Evolutionary conservation across 2,113 vertebrate species (phyloP), one percentile per base, ranked within the genome.

Genomic region (Macquaria australasica): DNA sequence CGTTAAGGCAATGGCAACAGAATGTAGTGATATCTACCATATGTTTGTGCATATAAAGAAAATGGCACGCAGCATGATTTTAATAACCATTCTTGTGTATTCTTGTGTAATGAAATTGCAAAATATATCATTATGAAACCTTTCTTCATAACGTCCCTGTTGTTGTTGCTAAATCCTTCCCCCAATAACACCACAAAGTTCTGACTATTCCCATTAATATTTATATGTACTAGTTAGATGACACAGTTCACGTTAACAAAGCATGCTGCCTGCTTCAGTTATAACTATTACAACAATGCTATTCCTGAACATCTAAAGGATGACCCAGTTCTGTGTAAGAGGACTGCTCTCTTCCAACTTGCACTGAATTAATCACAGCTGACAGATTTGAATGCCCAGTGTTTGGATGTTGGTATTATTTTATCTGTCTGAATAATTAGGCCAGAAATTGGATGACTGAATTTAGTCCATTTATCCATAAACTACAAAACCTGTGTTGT

Each of bases 221-320:
- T 85, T 62, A 93, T 89, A 67, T 88, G 93, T 59, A 69, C 89
- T 78, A 91, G 86, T 92, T 89, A 84, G 82, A 92, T 88, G 91
- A 90, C 90, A 91, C 84, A 86, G 79, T 93, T 92, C 84, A 73
- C 81, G 67, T 87, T 84, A 82, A 88, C 83, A 92, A 90, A 88
- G 90, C 84, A 77, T 77, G 85, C 77, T 80, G 93, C 88, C 88
- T 92, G 88, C 82, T 74, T 91, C 78, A 82, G 83, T 81, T 87
- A 81, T 74, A 87, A 91, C 89, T 89, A 82, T 83, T 85, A 91
- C 80, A 93, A 85, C 84, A 85, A 89, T 78, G 68, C 82, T 80
- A 66, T 90, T 90, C 85, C 82, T 89, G 91, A 94, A 90, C 90
- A 91, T 88, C 84, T 92, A 77, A 94, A 92, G 83, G 76, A 80